phyloP scores from a whole-genome alignment of 2,888 invertebrate genomes.

The Stegana nigrithorax region DNA sequence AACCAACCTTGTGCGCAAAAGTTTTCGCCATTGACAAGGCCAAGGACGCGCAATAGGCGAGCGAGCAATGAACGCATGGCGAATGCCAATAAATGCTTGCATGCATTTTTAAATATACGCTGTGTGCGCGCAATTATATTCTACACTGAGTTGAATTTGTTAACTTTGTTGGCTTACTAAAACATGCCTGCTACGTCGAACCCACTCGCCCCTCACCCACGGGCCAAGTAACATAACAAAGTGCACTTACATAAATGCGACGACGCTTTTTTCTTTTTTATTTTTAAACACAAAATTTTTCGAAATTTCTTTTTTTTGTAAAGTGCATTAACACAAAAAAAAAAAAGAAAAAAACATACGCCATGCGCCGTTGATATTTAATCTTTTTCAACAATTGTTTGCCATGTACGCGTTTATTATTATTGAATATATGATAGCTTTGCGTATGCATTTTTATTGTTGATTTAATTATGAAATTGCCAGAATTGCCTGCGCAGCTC shows the following conservation, averaged over 20 bases:
- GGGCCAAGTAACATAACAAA: too few species aligned
- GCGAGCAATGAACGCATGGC: neutral
- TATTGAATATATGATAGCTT: too few species aligned
- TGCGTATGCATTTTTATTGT: too few species aligned
- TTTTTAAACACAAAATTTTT: neutral
- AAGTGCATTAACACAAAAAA: slow-evolving; percentile 13
- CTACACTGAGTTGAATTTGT: neutral
- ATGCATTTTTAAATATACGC: slow-evolving; percentile 3
- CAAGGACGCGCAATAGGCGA: slow-evolving; percentile 4
- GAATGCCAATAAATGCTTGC: neutral
- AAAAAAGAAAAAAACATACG: too few species aligned
- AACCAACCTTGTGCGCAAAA: neutral
- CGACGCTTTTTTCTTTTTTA: neutral
- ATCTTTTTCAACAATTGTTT: too few species aligned
- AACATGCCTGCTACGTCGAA: too few species aligned
- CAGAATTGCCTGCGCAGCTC: too few species aligned
- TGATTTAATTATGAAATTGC: too few species aligned
- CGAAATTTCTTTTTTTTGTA: too few species aligned
- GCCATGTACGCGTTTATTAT: too few species aligned
- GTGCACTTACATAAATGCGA: neutral
- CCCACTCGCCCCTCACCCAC: too few species aligned
- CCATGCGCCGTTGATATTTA: neutral
- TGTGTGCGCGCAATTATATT: neutral
- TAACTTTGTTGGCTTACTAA: slow-evolving; percentile 5
- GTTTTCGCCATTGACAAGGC: slow-evolving; percentile 5